These are phyloP conservation scores for Dendrocincla tyrannina DNA, from an alignment of 2,797 vertebrate species.

Conservation along the genomic window DNA sequence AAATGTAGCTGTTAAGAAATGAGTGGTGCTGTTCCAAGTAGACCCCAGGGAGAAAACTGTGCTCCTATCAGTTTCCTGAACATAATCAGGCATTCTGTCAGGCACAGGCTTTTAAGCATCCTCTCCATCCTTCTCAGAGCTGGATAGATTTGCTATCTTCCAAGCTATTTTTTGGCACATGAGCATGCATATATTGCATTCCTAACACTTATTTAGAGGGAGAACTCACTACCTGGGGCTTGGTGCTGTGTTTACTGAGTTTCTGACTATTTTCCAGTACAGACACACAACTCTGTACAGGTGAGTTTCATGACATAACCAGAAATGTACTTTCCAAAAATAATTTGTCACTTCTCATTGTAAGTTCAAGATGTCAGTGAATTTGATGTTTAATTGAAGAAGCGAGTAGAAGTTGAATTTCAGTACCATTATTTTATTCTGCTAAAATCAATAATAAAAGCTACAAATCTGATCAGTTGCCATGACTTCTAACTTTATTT, in stretches of 20 bases:
- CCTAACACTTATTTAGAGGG: not conserved
- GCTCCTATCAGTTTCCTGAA: not conserved
- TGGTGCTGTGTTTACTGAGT: not conserved
- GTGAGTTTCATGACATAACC: not conserved
- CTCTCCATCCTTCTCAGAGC: not conserved
- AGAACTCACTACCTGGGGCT: not conserved
- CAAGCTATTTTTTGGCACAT: not conserved
- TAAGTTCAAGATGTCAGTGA: not conserved
- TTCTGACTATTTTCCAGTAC: not conserved
- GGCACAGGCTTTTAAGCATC: not conserved
- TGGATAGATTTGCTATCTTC: not conserved
- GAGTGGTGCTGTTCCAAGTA: not conserved
- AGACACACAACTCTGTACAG: not conserved
- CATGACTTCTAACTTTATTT: not conserved
- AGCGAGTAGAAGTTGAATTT: not conserved
- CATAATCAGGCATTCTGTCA: not conserved
- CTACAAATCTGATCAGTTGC: not conserved
- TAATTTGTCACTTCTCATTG: not conserved
- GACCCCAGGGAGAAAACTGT: not conserved
- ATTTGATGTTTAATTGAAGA: not conserved
- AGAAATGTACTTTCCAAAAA: not conserved
- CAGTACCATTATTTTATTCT: accelerated
- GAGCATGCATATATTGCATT: not conserved
- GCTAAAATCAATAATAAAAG: not conserved
- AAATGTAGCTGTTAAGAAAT: not conserved